phyloP scores from a whole-genome alignment of 2,888 invertebrate genomes.

The Tetragnatha montana region DNA sequence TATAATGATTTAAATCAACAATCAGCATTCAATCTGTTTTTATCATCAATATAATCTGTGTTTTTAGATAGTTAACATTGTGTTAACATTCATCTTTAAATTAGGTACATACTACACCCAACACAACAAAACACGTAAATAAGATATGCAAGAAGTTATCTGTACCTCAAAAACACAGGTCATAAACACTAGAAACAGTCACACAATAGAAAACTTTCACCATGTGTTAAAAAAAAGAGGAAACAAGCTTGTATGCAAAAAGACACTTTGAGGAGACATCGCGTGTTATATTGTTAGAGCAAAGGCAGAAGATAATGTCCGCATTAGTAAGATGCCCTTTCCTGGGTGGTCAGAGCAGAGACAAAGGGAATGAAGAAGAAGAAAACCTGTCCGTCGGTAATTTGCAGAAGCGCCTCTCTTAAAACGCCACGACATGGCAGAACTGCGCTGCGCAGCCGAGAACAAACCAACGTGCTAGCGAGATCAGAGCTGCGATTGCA shows the following conservation, averaged over 20 bases:
- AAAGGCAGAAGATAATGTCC: not conserved
- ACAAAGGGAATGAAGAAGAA: not conserved
- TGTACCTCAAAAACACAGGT: not conserved
- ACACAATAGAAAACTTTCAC: not conserved
- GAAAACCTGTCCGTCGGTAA: not conserved
- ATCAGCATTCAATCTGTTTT: too few species aligned
- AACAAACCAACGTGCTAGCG: too few species aligned
- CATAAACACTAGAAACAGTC: not conserved
- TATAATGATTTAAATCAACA: too few species aligned
- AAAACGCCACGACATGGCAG: not conserved
- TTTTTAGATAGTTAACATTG: too few species aligned
- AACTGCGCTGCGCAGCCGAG: too few species aligned
- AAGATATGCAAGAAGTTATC: not conserved
- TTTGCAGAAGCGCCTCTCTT: not conserved
- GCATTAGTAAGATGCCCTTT: not conserved
- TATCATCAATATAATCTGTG: too few species aligned
- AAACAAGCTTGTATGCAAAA: not conserved
- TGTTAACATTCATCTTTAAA: too few species aligned
- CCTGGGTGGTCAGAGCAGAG: not conserved
- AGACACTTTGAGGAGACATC: not conserved
- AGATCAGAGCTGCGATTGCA: too few species aligned
- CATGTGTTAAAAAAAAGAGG: not conserved
- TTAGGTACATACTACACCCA: not conserved
- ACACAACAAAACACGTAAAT: not conserved
- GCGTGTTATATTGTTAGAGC: constrained; percentile 1